These are phyloP conservation scores for Drosophila incognita DNA, from an alignment of 2,888 invertebrate species.

Conservation along the genomic window DNA sequence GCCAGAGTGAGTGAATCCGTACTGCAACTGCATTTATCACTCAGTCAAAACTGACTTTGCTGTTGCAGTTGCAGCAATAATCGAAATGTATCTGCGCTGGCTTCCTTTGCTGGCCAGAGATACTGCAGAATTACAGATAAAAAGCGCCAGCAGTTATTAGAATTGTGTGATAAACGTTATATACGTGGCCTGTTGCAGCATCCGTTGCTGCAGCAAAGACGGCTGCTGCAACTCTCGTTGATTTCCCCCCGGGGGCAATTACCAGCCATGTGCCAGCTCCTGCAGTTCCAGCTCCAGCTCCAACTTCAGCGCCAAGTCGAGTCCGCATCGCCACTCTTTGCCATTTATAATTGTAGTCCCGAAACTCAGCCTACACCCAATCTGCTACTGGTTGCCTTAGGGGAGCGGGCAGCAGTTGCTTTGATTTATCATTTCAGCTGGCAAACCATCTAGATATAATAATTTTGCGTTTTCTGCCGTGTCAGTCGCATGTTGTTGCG, in stretches of 20 bases:
- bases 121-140: slow-evolving; percentile 13
- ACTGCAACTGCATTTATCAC: slow-evolving; percentile 60
- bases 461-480: slow-evolving; percentile 52
- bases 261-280: slow-evolving; percentile 37
- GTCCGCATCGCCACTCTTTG: slow-evolving; percentile 43
- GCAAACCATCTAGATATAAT: slow-evolving; percentile 61
- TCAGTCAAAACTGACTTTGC: slow-evolving; percentile 30
- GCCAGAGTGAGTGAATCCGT: slow-evolving; percentile 16
- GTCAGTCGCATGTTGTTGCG: slow-evolving; percentile 33
- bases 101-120: slow-evolving; percentile 41
- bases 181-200: slow-evolving; percentile 50
- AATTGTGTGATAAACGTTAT: slow-evolving; percentile 63
- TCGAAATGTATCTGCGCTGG: slow-evolving; percentile 50
- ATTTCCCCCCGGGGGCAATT: slow-evolving; percentile 67
- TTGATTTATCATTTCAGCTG: slow-evolving; percentile 72
- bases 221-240: slow-evolving; percentile 43
- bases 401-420: slow-evolving; percentile 40
- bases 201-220: slow-evolving; percentile 35
- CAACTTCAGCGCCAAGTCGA: slow-evolving; percentile 10
- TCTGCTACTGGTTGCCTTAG: slow-evolving; percentile 44
- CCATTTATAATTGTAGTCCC: slow-evolving; percentile 65
- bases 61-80: slow-evolving; percentile 26
- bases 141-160: slow-evolving; percentile 66
- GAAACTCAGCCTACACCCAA: slow-evolving; percentile 59
- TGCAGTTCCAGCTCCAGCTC: slow-evolving; percentile 10